These are phyloP conservation scores for Umimayanthus chanpuru DNA, from an alignment of 92 coral and sea anemone species.

Conservation along the genomic window DNA sequence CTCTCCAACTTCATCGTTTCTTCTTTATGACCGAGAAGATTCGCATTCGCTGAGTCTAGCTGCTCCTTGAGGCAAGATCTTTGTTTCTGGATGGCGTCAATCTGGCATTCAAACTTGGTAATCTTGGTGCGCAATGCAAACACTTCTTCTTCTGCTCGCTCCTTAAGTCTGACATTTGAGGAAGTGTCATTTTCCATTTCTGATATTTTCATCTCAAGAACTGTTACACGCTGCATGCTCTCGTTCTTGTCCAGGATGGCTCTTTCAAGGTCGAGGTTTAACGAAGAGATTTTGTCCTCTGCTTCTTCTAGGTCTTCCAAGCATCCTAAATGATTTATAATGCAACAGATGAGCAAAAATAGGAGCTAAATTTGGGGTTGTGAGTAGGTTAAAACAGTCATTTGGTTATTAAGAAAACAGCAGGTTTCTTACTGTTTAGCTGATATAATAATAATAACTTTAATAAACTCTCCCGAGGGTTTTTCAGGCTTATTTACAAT, in stretches of 20 bases:
- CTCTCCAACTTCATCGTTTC: constrained; percentile 79
- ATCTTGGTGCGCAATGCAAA: constrained; percentile 78
- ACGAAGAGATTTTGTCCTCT: constrained; percentile 66
- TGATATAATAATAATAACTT: too few relatives aligned
- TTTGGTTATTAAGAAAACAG: too few relatives aligned
- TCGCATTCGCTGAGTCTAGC: constrained; percentile 70
- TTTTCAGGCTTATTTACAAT: too few relatives aligned
- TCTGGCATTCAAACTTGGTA: constrained; percentile 84
- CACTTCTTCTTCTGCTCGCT: constrained; percentile 79
- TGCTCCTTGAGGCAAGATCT: constrained; percentile 75
- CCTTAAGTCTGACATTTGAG: constrained; percentile 71
- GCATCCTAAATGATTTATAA: constrained; percentile 5
- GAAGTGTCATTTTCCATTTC: constrained; percentile 80
- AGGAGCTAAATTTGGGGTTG: neutral
- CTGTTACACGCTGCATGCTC: constrained; percentile 63
- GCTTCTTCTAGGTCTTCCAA: constrained; percentile 76
- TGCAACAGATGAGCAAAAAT: neutral
- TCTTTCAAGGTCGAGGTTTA: constrained; percentile 77
- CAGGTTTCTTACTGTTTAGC: too few relatives aligned
- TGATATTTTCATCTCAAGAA: constrained; percentile 65
- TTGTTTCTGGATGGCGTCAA: constrained; percentile 81
- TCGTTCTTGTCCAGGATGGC: constrained; percentile 70
- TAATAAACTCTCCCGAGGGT: too few relatives aligned
- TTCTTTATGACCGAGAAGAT: constrained; percentile 66
- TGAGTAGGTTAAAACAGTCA: neutral